Conservation (phyloP, 2,113 vertebrate genomes). For the Lepus timidus region DNA sequence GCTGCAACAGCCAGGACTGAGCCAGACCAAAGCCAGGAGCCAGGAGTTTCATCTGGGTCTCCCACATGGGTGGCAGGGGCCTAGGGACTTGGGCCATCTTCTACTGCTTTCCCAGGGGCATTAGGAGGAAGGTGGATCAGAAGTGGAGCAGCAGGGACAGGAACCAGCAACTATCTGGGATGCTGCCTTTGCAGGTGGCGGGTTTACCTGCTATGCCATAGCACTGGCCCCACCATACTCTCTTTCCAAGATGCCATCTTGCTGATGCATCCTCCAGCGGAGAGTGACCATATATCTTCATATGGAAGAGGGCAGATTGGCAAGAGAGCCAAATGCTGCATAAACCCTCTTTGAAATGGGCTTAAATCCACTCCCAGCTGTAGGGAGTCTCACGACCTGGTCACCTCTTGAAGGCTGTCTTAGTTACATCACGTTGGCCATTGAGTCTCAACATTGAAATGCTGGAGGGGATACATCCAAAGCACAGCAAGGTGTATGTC, state of each 20-base stretch:
- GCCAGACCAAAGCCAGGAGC: too few species aligned
- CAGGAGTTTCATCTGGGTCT: too few species aligned
- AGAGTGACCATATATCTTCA: not conserved
- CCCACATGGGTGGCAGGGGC: too few species aligned
- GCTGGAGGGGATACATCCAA: not conserved
- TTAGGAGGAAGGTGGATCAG: too few species aligned
- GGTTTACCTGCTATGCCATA: too few species aligned
- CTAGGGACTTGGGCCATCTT: too few species aligned
- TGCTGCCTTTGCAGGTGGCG: too few species aligned
- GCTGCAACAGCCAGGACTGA: too few species aligned
- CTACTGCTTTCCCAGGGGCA: too few species aligned
- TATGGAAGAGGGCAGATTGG: not conserved
- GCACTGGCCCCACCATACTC: not conserved
- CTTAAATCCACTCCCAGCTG: not conserved
- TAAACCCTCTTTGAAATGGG: not conserved
- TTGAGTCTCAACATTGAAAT: not conserved
- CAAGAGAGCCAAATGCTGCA: not conserved
- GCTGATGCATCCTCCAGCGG: not conserved
- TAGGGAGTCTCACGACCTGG: not conserved
- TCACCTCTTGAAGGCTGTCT: not conserved
- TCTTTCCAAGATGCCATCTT: not conserved
- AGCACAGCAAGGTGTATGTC: not conserved
- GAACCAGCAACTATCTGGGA: too few species aligned
- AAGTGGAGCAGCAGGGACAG: too few species aligned
- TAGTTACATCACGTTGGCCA: not conserved